phyloP scores from a whole-genome alignment of 2,888 invertebrate genomes.

The Agrochola macilenta region DNA sequence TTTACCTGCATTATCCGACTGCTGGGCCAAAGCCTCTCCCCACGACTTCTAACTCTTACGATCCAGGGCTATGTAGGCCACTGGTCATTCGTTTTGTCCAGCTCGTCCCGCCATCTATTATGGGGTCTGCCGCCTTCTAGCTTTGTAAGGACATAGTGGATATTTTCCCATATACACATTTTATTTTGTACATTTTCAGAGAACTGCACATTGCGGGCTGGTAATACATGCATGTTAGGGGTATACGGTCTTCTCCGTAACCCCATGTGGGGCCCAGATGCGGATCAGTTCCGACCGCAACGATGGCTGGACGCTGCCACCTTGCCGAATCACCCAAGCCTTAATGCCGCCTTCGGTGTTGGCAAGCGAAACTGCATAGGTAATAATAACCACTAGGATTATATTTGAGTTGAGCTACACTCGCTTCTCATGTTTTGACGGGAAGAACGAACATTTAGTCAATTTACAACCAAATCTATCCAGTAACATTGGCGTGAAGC shows the following conservation, averaged over 20 bases:
- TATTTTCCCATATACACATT: too few relatives aligned
- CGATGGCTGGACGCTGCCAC: slow-evolving; percentile 74
- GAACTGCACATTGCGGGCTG: slow-evolving; percentile 65
- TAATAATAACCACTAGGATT: slow-evolving; percentile 27
- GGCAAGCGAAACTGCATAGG: slow-evolving; percentile 79
- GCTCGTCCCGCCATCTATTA: background rate
- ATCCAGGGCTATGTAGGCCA: too few relatives aligned
- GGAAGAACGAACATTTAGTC: too few relatives aligned
- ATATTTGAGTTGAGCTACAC: too few relatives aligned
- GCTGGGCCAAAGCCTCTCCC: too few relatives aligned
- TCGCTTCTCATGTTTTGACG: too few relatives aligned
- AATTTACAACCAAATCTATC: too few relatives aligned
- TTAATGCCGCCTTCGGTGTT: slow-evolving; percentile 74
- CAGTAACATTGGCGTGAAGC: too few relatives aligned
- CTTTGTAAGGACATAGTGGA: background rate
- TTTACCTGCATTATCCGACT: too few relatives aligned
- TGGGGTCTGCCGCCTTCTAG: background rate
- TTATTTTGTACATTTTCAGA: slow-evolving; percentile 11
- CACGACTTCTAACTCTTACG: too few relatives aligned
- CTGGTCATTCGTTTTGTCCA: background rate
- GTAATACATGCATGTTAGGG: slow-evolving; percentile 70
- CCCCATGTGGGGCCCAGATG: slow-evolving; percentile 77
- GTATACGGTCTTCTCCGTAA: slow-evolving; percentile 74
- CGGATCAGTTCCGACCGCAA: slow-evolving; percentile 75
- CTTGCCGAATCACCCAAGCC: slow-evolving; percentile 71